A percentile compares a stretch with the other conserved stretches of the same genome.
Conservation (phyloP, 92 coral and sea anemone species). For the Phenganax stokvisi region DNA sequence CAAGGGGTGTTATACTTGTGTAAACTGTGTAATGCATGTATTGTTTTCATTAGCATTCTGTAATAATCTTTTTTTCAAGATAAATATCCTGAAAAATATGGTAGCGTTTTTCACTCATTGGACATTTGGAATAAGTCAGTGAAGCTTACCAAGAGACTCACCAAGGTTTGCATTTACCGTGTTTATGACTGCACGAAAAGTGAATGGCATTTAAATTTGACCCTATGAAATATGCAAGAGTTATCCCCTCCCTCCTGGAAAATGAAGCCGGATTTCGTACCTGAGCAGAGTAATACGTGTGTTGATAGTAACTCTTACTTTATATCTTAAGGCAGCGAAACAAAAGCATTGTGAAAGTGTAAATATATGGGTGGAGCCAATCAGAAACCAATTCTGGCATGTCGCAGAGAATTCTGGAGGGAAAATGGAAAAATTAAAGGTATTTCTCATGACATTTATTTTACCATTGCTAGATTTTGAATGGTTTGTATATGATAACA, state of each 20-base stretch:
- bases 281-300: too few species aligned
- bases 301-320: background rate
- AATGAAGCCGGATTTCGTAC: too few species aligned
- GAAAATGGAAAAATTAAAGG: constrained; percentile 43
- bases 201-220: background rate
- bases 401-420: constrained; percentile 38
- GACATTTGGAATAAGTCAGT: too few species aligned
- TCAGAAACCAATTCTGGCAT: constrained; percentile 51
- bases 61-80: background rate
- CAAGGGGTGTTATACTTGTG: too few species aligned
- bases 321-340: constrained; percentile 39
- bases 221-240: too few species aligned
- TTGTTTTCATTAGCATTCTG: too few species aligned
- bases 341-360: constrained; percentile 43
- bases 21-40: too few species aligned
- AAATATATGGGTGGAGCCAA: constrained; percentile 45
- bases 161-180: too few species aligned
- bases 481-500: too few species aligned
- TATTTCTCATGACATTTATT: background rate
- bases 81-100: background rate
- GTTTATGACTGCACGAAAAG: too few species aligned
- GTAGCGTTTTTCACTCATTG: background rate
- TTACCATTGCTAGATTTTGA: background rate
- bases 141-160: too few species aligned
- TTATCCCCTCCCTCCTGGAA: too few species aligned